These are phyloP conservation scores for Eudemis profundana DNA, from an alignment of 2,888 invertebrate genomes.

Conservation along the genomic window DNA sequence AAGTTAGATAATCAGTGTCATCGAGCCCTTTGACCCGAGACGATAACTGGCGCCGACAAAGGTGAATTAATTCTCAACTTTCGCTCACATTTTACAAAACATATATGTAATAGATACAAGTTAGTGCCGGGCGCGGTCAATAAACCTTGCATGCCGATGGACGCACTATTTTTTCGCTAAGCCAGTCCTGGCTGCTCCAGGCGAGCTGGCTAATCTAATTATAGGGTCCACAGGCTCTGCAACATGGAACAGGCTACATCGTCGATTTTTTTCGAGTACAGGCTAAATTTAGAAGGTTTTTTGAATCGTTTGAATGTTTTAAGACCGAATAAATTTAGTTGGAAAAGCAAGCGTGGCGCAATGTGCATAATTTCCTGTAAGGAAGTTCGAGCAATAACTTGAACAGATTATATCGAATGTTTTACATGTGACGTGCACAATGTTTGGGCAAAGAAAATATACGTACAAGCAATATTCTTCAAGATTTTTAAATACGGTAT, in stretches of 20 bases:
- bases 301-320: slow-evolving; percentile 3
- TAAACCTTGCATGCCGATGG: slow-evolving; percentile 69
- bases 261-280: slow-evolving; percentile 5
- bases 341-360: slow-evolving; percentile 14
- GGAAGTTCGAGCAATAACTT: slow-evolving; percentile 8
- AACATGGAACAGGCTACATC: slow-evolving; percentile 39
- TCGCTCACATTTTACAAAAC: slow-evolving; percentile 69
- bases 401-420: neutral
- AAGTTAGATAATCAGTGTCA: slow-evolving; percentile 42
- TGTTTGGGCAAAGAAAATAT: neutral
- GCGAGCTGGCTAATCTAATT: slow-evolving; percentile 75
- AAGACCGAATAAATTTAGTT: neutral
- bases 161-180: slow-evolving; percentile 74
- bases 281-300: slow-evolving; percentile 2
- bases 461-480: neutral
- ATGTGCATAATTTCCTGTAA: slow-evolving; percentile 13
- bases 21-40: slow-evolving; percentile 51
- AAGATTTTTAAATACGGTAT: neutral
- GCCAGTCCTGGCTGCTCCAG: slow-evolving; percentile 67
- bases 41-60: slow-evolving; percentile 48
- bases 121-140: slow-evolving; percentile 67
- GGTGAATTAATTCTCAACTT: slow-evolving; percentile 61
- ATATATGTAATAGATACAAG: slow-evolving; percentile 53
- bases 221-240: slow-evolving; percentile 69
- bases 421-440: neutral